A percentile compares a stretch with the other conserved stretches of the same genome.
These are phyloP conservation scores for Gymnorhina tibicen DNA, from an alignment of 2,113 vertebrate genomes.

Conservation along the genomic window DNA sequence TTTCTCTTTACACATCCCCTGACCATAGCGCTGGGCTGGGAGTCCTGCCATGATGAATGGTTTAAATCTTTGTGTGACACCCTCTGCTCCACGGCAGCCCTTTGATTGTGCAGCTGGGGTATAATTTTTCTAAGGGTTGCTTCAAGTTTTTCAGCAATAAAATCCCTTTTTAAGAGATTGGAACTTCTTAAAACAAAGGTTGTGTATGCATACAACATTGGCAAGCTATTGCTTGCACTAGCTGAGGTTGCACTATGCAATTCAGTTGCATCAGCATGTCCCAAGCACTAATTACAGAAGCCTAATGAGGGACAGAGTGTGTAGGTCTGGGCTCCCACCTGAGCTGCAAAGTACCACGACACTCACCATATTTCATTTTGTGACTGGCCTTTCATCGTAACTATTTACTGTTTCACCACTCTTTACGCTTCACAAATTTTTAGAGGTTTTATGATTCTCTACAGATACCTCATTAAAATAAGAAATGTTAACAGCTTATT, in stretches of 20 bases:
- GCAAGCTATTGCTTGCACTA: not conserved
- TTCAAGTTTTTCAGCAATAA: not conserved
- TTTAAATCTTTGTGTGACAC: not conserved
- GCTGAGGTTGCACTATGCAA: not conserved
- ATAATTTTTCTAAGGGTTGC: not conserved
- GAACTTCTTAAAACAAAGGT: not conserved
- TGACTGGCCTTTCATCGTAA: not conserved
- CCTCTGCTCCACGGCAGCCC: rapidly evolving
- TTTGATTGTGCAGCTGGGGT: not conserved
- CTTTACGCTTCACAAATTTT: not conserved
- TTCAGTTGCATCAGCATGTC: not conserved
- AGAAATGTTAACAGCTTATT: not conserved
- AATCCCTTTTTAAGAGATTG: not conserved
- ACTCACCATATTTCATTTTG: not conserved
- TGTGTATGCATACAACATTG: not conserved
- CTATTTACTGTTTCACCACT: not conserved
- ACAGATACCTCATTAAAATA: not conserved
- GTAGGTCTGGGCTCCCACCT: not conserved
- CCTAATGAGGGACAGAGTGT: not conserved
- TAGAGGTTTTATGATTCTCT: not conserved
- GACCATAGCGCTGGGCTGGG: not conserved
- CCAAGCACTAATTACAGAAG: not conserved
- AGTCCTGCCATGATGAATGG: not conserved
- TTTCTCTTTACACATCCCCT: not conserved
- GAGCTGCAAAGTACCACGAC: not conserved